Conservation (phyloP, 2,888 invertebrate genomes). For the Troides helena region DNA sequence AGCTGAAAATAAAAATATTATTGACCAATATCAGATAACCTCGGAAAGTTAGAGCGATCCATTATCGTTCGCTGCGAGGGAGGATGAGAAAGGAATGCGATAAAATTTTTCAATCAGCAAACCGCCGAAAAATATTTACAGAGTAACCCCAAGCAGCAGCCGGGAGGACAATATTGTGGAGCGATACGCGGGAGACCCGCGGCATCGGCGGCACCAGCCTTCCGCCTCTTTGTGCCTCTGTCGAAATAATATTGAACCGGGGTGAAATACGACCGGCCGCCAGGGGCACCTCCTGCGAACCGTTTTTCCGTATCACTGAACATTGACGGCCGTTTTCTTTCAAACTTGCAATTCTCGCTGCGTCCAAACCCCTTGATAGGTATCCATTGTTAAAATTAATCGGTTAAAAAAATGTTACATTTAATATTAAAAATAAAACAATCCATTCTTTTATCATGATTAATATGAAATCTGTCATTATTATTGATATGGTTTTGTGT, state of each 20-base stretch:
- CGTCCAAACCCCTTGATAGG: slow-evolving; percentile 33
- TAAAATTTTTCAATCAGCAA: slow-evolving; percentile 77
- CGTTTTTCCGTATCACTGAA: slow-evolving; percentile 74
- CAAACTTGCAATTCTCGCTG: slow-evolving; percentile 54
- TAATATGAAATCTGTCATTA: too few species aligned
- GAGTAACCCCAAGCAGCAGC: slow-evolving; percentile 71
- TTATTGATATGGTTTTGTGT: too few species aligned
- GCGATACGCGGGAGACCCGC: slow-evolving; percentile 67
- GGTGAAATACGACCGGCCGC: slow-evolving; percentile 76
- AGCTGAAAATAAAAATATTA: slow-evolving; percentile 17
- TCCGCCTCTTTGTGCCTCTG: slow-evolving; percentile 74
- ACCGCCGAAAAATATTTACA: slow-evolving; percentile 78
- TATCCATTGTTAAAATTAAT: slow-evolving; percentile 21
- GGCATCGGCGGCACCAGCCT: slow-evolving; percentile 63
- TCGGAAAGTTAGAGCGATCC: slow-evolving; percentile 49
- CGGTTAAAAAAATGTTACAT: background rate
- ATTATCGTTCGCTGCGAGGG: slow-evolving; percentile 64
- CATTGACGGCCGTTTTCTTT: slow-evolving; percentile 69
- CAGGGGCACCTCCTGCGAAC: slow-evolving; percentile 66
- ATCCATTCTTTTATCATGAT: too few species aligned
- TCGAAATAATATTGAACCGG: slow-evolving; percentile 78
- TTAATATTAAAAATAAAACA: too few species aligned
- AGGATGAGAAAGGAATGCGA: slow-evolving; percentile 61
- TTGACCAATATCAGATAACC: slow-evolving; percentile 20
- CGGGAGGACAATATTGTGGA: slow-evolving; percentile 75